Percentiles rank a stretch among this genome's conserved stretches.
phyloP scores from a whole-genome alignment of 2,113 vertebrate species.

The Megaptera novaeangliae region DNA sequence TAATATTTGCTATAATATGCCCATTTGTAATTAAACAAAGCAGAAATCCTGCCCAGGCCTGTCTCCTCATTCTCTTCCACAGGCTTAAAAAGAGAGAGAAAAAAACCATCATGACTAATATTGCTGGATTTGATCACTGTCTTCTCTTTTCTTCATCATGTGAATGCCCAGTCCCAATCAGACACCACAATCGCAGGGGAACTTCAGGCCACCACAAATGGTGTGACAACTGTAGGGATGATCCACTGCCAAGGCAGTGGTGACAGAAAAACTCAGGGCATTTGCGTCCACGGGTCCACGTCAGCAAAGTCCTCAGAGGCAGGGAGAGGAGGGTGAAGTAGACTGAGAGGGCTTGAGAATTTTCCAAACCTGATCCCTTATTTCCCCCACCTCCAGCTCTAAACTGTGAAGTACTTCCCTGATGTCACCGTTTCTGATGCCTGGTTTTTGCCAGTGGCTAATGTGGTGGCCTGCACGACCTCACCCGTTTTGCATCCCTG shows the following conservation, averaged over 20 bases:
- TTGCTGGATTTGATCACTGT: neutral
- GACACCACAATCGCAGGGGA: neutral
- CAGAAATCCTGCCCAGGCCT: conserved; percentile 12
- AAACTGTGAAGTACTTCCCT: neutral
- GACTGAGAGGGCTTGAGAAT: neutral
- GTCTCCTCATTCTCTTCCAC: conserved; percentile 25
- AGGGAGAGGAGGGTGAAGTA: neutral
- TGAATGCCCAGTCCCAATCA: neutral
- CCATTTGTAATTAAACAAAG: conserved; percentile 49
- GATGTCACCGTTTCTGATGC: neutral
- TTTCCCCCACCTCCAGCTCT: neutral
- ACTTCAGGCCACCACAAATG: neutral
- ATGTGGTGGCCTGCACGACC: neutral
- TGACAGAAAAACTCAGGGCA: neutral
- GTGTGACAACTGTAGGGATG: neutral
- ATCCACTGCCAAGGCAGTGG: neutral
- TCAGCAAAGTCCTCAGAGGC: neutral
- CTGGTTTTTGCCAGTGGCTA: neutral
- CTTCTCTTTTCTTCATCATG: neutral
- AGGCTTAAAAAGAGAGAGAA: neutral
- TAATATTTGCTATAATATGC: conserved; percentile 46
- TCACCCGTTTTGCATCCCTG: neutral
- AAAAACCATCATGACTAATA: neutral
- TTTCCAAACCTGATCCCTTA: neutral
- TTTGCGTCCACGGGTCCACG: neutral